Conservation (phyloP, 1,140 invertebrate genomes). For the Diorhabda elongata region DNA sequence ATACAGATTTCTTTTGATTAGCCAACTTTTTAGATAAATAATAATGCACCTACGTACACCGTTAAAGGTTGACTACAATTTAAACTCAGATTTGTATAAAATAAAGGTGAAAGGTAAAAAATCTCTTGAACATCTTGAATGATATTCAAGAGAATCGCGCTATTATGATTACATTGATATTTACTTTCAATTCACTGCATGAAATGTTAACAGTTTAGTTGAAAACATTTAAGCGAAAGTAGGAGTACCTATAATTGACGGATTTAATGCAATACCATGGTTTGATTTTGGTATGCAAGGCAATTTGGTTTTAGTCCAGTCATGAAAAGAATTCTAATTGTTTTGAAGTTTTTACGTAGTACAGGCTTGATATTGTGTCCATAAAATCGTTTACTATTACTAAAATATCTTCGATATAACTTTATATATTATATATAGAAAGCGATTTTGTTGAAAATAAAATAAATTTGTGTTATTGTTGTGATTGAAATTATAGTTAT, state of each 20-base stretch:
- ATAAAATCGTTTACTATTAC: too few species aligned
- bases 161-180: not conserved
- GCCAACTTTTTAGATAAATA: too few species aligned
- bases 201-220: not conserved
- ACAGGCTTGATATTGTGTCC: too few species aligned
- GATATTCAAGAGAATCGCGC: not conserved
- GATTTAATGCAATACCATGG: conserved; percentile 6
- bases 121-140: not conserved
- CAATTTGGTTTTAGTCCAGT: not conserved
- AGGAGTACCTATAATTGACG: not conserved
- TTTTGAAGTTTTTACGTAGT: too few species aligned
- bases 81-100: not conserved
- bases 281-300: not conserved
- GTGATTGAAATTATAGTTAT: too few species aligned
- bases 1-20: too few species aligned
- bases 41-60: not conserved
- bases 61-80: not conserved
- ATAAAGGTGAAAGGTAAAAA: conserved; percentile 24
- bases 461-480: too few species aligned
- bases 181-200: not conserved
- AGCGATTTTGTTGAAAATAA: too few species aligned
- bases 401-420: too few species aligned
- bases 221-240: not conserved
- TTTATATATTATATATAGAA: too few species aligned
- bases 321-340: too few species aligned